A percentile compares a stretch with the other conserved stretches of the same genome.
Conservation (phyloP, 2,888 invertebrate genomes). For the Megamerina dolium region DNA sequence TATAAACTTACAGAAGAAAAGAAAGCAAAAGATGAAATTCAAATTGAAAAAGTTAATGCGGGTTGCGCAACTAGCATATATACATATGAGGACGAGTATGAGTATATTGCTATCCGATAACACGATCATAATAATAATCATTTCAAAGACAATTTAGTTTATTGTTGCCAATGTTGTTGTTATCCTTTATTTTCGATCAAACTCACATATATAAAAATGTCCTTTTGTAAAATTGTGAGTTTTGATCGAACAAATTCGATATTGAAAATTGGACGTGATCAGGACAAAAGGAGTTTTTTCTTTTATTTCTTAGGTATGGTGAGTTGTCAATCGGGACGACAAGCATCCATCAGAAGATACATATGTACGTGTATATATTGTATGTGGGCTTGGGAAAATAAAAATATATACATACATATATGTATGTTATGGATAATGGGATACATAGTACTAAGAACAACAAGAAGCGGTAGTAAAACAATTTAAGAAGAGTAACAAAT, state of each 20-base stretch:
- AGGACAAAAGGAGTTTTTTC: slow-evolving; percentile 20
- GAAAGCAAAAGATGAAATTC: slow-evolving; percentile 11
- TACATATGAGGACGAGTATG: no score
- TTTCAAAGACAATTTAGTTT: neutral
- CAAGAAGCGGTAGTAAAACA: no score
- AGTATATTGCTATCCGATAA: slow-evolving; percentile 42
- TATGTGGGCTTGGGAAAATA: no score
- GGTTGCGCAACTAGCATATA: no score
- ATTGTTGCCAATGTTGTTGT: slow-evolving; percentile 1
- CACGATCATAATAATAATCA: slow-evolving; percentile 23
- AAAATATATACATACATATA: no score
- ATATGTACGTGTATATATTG: no score
- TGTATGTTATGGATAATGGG: no score
- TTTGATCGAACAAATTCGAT: slow-evolving; percentile 29
- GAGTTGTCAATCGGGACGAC: no score
- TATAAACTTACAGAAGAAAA: slow-evolving; percentile 8
- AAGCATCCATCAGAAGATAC: no score
- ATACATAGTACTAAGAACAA: no score
- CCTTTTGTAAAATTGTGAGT: slow-evolving; percentile 8
- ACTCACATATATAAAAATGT: slow-evolving; percentile 9
- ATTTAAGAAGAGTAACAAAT: neutral
- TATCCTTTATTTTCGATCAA: slow-evolving; percentile 3
- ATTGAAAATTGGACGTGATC: slow-evolving; percentile 25
- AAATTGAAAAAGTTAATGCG: slow-evolving; percentile 29
- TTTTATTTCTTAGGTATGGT: no score